These are phyloP conservation scores for Chiridota heheva DNA, from an alignment of 35 echinoderm and acorn worm genomes.

Conservation along the genomic window DNA sequence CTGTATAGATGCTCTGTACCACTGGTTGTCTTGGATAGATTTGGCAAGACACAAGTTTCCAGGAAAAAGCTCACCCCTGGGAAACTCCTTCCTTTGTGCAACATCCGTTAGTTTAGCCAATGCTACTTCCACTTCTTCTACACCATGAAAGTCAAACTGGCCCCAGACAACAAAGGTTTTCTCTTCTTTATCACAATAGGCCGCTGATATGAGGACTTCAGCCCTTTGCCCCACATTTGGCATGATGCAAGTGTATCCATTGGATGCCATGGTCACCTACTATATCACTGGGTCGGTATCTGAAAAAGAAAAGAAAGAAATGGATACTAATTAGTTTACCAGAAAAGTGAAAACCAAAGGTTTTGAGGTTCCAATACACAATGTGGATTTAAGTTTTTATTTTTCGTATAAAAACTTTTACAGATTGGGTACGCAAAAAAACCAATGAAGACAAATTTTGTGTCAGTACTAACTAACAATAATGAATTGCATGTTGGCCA, in stretches of 20 bases:
- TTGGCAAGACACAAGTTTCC: slow-evolving; percentile 69
- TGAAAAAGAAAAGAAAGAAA: no score
- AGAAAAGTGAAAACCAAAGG: no score
- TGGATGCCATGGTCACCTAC: slow-evolving; percentile 27
- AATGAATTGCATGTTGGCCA: no score
- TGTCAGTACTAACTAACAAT: no score
- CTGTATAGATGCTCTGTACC: slow-evolving; percentile 76
- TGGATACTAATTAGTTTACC: no score
- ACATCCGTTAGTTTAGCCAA: slow-evolving; percentile 18
- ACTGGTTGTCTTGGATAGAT: slow-evolving; percentile 75
- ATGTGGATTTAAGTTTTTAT: no score
- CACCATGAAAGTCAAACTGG: slow-evolving; percentile 5
- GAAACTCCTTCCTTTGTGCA: slow-evolving; percentile 34
- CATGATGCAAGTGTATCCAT: slow-evolving; percentile 21
- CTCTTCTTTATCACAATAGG: slow-evolving; percentile 24
- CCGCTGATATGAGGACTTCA: slow-evolving; percentile 32
- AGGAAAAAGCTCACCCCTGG: slow-evolving; percentile 23
- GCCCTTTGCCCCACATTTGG: slow-evolving; percentile 19
- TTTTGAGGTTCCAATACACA: no score
- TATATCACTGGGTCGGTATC: no score
- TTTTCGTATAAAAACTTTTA: no score
- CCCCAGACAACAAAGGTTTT: slow-evolving; percentile 33
- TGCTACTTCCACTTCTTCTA: slow-evolving; percentile 19
- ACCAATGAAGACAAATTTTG: no score
- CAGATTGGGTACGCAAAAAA: no score